These are phyloP conservation scores for Tupiocoris notatus DNA, from an alignment of 2,888 invertebrate genomes.

Conservation along the genomic window DNA sequence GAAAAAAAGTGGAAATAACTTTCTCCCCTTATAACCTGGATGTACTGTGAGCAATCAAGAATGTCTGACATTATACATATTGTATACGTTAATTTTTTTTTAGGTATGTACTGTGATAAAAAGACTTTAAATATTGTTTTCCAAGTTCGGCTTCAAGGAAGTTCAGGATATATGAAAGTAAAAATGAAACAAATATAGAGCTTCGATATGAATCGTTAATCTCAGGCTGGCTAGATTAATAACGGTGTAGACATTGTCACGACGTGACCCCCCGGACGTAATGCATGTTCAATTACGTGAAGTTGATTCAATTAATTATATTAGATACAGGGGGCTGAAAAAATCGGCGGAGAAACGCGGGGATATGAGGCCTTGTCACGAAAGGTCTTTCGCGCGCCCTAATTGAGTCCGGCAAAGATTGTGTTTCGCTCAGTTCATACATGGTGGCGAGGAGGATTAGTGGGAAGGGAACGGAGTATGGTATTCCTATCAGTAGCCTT, in stretches of 20 bases:
- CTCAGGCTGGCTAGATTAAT: not conserved
- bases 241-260: not conserved
- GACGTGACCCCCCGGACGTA: not conserved
- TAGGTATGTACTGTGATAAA: too few species aligned
- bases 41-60: too few species aligned
- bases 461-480: not conserved
- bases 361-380: not conserved
- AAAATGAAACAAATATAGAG: not conserved
- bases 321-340: not conserved
- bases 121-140: too few species aligned
- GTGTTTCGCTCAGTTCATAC: not conserved
- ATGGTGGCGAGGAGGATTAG: not conserved
- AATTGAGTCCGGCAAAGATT: not conserved
- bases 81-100: too few species aligned
- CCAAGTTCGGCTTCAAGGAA: too few species aligned
- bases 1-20: too few species aligned
- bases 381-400: not conserved
- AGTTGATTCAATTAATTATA: not conserved
- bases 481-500: not conserved
- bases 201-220: not conserved
- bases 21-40: too few species aligned
- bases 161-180: too few species aligned
- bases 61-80: too few species aligned
- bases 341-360: not conserved
- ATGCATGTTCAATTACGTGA: not conserved